A percentile compares a stretch with the other conserved stretches of the same genome.
phyloP scores from a whole-genome alignment of 2,888 invertebrate genomes.

The Idaea dimidiata region DNA sequence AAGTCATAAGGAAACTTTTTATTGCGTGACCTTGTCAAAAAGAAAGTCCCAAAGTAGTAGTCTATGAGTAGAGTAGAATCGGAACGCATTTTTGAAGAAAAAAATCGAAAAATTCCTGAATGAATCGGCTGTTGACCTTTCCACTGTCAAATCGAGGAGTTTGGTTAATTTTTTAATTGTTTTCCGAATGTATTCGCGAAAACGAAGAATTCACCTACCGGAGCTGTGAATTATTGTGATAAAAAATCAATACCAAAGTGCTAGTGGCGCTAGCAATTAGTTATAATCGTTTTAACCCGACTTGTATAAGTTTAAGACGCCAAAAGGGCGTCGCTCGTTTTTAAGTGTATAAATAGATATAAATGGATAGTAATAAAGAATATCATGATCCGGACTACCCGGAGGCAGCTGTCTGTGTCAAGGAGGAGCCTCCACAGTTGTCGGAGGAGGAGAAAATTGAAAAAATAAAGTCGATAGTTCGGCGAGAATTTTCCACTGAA shows the following conservation, averaged over 20 bases:
- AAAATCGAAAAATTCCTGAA: constrained; percentile 24
- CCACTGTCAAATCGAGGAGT: constrained; percentile 65
- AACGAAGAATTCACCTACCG: constrained; percentile 36
- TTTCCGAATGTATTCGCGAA: constrained; percentile 38
- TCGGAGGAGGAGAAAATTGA: constrained; percentile 65
- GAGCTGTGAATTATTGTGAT: constrained; percentile 50
- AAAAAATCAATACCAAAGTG: constrained; percentile 41
- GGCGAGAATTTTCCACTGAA: constrained; percentile 87
- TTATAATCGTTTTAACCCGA: constrained; percentile 30
- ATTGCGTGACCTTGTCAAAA: neutral
- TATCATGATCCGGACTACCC: constrained; percentile 83
- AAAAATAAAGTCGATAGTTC: constrained; percentile 83
- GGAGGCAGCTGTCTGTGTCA: constrained; percentile 44
- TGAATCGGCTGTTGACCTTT: constrained; percentile 71
- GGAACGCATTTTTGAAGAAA: constrained; percentile 5
- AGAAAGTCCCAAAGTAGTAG: neutral
- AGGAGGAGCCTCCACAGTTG: constrained; percentile 43
- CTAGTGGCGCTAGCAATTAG: constrained; percentile 21
- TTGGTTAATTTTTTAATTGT: constrained; percentile 49
- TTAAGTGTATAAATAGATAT: constrained; percentile 39
- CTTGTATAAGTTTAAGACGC: constrained; percentile 38
- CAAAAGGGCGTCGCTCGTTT: constrained; percentile 52
- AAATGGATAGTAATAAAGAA: constrained; percentile 72
- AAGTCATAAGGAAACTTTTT: neutral
- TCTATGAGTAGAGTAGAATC: too few relatives aligned